These are phyloP conservation scores for Papilio aristodemus DNA, from an alignment of 1,140 invertebrate genomes.

Conservation along the genomic window DNA sequence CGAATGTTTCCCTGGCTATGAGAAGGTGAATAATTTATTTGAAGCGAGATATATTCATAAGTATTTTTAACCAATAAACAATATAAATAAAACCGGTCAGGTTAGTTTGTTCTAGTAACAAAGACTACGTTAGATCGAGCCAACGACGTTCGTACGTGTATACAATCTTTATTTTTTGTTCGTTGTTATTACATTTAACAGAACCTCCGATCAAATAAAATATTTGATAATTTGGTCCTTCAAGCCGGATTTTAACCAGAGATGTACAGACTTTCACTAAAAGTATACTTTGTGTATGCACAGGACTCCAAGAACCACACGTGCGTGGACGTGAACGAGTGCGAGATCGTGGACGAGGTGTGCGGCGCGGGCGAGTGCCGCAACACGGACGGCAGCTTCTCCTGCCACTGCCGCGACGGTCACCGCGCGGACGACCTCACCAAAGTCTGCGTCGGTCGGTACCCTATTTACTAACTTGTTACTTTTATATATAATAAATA, in stretches of 20 bases:
- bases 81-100: conserved; percentile 17
- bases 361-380: conserved; percentile 92
- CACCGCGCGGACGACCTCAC: conserved; percentile 88
- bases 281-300: not conserved
- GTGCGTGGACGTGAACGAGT: conserved; percentile 92
- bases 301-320: conserved; percentile 73
- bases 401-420: conserved; percentile 89
- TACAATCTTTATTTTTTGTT: not conserved
- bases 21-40: conserved; percentile 60
- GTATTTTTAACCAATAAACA: no score
- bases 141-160: no score
- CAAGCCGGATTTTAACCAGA: no score
- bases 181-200: no score
- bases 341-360: conserved; percentile 90
- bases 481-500: no score
- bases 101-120: not conserved
- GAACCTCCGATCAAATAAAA: no score
- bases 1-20: conserved; percentile 87
- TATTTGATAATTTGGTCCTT: no score
- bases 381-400: conserved; percentile 91
- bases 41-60: no score
- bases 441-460: conserved; percentile 91
- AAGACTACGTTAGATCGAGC: no score
- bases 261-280: no score
- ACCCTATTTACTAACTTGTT: not conserved